These are phyloP conservation scores for Cydia splendana DNA, from an alignment of 1,140 invertebrate genomes.

Conservation along the genomic window DNA sequence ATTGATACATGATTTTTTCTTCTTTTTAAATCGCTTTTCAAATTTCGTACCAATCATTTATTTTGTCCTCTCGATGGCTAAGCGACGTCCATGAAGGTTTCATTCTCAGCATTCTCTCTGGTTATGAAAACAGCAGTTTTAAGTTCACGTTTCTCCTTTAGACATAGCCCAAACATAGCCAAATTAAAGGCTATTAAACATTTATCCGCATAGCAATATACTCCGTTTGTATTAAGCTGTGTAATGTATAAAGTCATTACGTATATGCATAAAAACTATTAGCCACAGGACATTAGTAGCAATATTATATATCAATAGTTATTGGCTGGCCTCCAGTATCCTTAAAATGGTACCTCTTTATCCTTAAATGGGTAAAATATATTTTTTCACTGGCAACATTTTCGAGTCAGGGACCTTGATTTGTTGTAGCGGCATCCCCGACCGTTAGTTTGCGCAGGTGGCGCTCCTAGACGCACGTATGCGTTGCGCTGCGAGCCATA, in stretches of 20 bases:
- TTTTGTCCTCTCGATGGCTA: constrained; percentile 70
- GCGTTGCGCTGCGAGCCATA: constrained; percentile 49
- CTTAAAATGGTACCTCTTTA: background rate
- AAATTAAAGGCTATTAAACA: too few relatives aligned
- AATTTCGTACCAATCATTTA: constrained; percentile 62
- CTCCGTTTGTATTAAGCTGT: too few relatives aligned
- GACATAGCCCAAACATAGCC: too few relatives aligned
- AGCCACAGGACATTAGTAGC: too few relatives aligned
- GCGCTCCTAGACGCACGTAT: constrained; percentile 54
- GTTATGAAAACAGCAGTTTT: constrained; percentile 31
- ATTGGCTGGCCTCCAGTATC: too few relatives aligned
- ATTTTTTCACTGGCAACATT: constrained; percentile 46
- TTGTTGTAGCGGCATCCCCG: constrained; percentile 37
- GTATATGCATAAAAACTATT: too few relatives aligned
- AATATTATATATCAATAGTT: too few relatives aligned
- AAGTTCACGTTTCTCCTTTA: too few relatives aligned
- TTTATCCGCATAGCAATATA: too few relatives aligned
- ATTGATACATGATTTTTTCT: constrained; percentile 75
- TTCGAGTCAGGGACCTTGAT: constrained; percentile 30
- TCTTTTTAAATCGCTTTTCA: constrained; percentile 73
- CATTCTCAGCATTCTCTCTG: constrained; percentile 34
- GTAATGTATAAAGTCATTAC: too few relatives aligned
- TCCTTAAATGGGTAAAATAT: constrained; percentile 10
- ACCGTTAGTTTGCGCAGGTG: constrained; percentile 59
- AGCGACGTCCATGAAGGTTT: constrained; percentile 39